A percentile compares a stretch with the other conserved stretches of the same genome.
These are phyloP conservation scores for Stratiomys singularior DNA, from an alignment of 2,888 invertebrate genomes.

Conservation along the genomic window DNA sequence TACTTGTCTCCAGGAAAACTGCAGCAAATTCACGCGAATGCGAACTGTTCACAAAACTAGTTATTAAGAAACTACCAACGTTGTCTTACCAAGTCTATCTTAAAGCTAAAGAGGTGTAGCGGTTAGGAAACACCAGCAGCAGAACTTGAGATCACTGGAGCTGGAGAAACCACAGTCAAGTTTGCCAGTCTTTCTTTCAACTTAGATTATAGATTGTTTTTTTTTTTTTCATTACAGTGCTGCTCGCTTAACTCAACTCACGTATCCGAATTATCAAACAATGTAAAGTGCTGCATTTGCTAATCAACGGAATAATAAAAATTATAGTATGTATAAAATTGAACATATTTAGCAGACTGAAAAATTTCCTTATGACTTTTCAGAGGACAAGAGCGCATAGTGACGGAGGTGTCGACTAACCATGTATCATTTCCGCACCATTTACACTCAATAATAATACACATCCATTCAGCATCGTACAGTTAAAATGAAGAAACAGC, in stretches of 20 bases:
- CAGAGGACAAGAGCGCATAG: too few relatives aligned
- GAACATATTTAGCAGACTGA: too few relatives aligned
- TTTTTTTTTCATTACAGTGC: background rate
- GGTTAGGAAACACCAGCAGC: background rate
- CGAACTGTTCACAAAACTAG: conserved; percentile 17
- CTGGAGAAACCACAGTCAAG: conserved; percentile 31
- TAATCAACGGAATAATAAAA: too few relatives aligned
- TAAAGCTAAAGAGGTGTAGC: background rate
- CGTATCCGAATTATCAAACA: too few relatives aligned
- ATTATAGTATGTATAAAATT: too few relatives aligned
- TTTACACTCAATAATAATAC: too few relatives aligned
- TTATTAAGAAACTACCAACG: background rate
- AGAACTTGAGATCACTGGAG: background rate
- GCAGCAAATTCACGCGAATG: background rate
- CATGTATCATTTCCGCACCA: too few relatives aligned
- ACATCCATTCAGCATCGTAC: too few relatives aligned
- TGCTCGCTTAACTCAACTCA: background rate
- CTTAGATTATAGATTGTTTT: background rate
- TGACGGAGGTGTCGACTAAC: too few relatives aligned
- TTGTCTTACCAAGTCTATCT: background rate
- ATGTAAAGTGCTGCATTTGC: too few relatives aligned
- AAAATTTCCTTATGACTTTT: too few relatives aligned
- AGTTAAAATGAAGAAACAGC: too few relatives aligned
- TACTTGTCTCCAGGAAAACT: background rate
- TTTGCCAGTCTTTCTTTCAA: conserved; percentile 10